These are phyloP conservation scores for Dicyrtomina minuta DNA, from an alignment of 2,888 invertebrate genomes.

Conservation along the genomic window DNA sequence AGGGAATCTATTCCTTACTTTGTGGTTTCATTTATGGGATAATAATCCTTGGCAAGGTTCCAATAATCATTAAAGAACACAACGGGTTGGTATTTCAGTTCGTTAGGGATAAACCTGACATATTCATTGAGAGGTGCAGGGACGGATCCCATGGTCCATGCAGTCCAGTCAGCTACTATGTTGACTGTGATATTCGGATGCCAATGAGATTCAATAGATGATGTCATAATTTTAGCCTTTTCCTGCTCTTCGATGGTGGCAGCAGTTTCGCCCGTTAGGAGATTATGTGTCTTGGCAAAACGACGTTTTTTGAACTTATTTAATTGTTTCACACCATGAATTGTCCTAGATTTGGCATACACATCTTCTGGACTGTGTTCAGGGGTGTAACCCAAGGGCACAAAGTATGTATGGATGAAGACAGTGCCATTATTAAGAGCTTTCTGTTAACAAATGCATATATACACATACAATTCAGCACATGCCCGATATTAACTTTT, in stretches of 20 bases:
- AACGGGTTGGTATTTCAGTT: constrained; percentile 87
- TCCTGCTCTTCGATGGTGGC: constrained; percentile 69
- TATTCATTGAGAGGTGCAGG: constrained; percentile 74
- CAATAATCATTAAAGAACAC: constrained; percentile 96
- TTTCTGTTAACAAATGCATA: constrained; percentile 40
- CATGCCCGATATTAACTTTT: too few relatives aligned
- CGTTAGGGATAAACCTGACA: constrained; percentile 83
- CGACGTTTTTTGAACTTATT: constrained; percentile 89
- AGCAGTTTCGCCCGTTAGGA: constrained; percentile 83
- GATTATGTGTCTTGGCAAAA: constrained; percentile 85
- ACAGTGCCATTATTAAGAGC: constrained; percentile 89
- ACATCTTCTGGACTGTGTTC: constrained; percentile 68
- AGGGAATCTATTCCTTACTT: too few relatives aligned
- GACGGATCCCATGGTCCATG: constrained; percentile 87
- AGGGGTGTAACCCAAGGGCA: constrained; percentile 78
- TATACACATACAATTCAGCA: constrained; percentile 8
- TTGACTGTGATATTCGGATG: constrained; percentile 97
- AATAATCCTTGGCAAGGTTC: constrained; percentile 95
- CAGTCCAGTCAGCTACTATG: constrained; percentile 91
- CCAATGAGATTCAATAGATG: constrained; percentile 96
- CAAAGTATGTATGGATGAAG: constrained; percentile 86
- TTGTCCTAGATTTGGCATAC: constrained; percentile 70
- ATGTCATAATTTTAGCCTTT: constrained; percentile 74
- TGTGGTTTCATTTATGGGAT: constrained; percentile 83
- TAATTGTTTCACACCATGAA: constrained; percentile 75